A percentile compares a stretch with the other conserved stretches of the same genome.
Evolutionary conservation across 2,797 vertebrate species (phyloP).

Genomic region (Euthynnus affinis): DNA sequence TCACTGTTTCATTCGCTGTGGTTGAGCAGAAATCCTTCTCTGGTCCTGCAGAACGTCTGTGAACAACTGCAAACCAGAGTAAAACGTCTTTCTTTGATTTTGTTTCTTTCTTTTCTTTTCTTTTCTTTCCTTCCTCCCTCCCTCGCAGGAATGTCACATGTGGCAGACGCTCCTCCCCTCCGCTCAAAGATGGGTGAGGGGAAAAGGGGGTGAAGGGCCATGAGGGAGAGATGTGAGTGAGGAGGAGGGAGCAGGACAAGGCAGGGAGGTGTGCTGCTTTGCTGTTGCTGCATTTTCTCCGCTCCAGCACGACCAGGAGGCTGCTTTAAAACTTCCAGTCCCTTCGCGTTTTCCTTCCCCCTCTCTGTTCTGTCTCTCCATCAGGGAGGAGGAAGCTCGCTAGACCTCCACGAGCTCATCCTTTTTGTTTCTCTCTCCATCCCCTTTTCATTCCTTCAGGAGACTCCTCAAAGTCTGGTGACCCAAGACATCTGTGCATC

Average conservation of each 20-base stretch:
- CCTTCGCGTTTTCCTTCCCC: slow-evolving; percentile 27
- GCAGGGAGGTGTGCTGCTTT: slow-evolving; percentile 56
- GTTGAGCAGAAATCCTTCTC: not conserved
- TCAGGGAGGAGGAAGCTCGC: slow-evolving; percentile 48
- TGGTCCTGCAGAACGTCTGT: not conserved
- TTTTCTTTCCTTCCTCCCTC: slow-evolving; percentile 25
- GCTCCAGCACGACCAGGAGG: slow-evolving; percentile 26
- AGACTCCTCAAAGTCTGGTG: slow-evolving; percentile 16
- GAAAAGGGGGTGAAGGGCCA: slow-evolving; percentile 79
- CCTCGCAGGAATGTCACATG: slow-evolving; percentile 72
- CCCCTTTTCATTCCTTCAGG: slow-evolving; percentile 36
- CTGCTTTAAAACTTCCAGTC: slow-evolving; percentile 55
- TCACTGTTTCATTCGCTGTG: not conserved
- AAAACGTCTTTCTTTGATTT: slow-evolving; percentile 16
- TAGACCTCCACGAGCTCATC: slow-evolving; percentile 42
- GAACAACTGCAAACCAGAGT: not conserved
- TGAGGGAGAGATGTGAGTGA: slow-evolving; percentile 73
- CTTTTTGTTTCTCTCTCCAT: slow-evolving; percentile 44
- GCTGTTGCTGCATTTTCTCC: slow-evolving; percentile 51
- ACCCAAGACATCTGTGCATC: slow-evolving; percentile 36
- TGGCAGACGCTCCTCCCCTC: slow-evolving; percentile 76
- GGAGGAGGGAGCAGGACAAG: slow-evolving; percentile 26
- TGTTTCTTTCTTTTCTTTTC: not conserved
- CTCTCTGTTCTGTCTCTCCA: slow-evolving; percentile 33
- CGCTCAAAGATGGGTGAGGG: slow-evolving; percentile 64